Conservation (phyloP, 2,888 invertebrate species). For the Ornithoptera alexandrae region DNA sequence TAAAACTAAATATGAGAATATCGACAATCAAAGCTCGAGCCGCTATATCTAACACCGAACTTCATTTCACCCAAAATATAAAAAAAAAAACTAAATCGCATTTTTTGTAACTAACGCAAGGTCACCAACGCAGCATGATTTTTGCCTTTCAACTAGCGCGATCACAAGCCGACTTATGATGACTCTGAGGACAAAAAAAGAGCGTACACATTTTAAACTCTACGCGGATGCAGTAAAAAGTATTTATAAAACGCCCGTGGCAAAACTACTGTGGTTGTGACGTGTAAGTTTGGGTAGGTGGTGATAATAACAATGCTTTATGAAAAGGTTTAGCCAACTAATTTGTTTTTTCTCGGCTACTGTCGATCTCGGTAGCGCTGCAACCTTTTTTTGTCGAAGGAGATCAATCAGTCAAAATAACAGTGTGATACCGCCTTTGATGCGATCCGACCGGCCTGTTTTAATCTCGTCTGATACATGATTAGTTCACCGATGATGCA, state of each 20-base stretch:
- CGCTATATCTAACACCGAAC: slow-evolving; percentile 77
- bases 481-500: slow-evolving; percentile 78
- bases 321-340: slow-evolving; percentile 80
- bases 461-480: slow-evolving; percentile 78
- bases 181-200: slow-evolving; percentile 38
- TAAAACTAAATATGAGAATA: slow-evolving; percentile 80
- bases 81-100: slow-evolving; percentile 61
- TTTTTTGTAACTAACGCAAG: slow-evolving; percentile 71
- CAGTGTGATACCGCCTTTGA: slow-evolving; percentile 81
- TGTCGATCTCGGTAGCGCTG: slow-evolving; percentile 78
- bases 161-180: slow-evolving; percentile 46
- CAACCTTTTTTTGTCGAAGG: slow-evolving; percentile 73
- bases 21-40: slow-evolving; percentile 77
- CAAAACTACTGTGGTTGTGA: slow-evolving; percentile 47
- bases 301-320: slow-evolving; percentile 78
- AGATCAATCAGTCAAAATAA: slow-evolving; percentile 81
- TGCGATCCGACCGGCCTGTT: slow-evolving; percentile 75
- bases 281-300: slow-evolving; percentile 68
- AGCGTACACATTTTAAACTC: slow-evolving; percentile 50
- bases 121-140: slow-evolving; percentile 75
- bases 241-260: slow-evolving; percentile 45
- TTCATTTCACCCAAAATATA: slow-evolving; percentile 58
- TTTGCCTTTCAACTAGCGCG: slow-evolving; percentile 71
- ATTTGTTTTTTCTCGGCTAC: slow-evolving; percentile 80
- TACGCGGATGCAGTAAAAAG: slow-evolving; percentile 45